These are phyloP conservation scores for Corapipo altera DNA, from an alignment of 2,113 vertebrate species.

Conservation along the genomic window DNA sequence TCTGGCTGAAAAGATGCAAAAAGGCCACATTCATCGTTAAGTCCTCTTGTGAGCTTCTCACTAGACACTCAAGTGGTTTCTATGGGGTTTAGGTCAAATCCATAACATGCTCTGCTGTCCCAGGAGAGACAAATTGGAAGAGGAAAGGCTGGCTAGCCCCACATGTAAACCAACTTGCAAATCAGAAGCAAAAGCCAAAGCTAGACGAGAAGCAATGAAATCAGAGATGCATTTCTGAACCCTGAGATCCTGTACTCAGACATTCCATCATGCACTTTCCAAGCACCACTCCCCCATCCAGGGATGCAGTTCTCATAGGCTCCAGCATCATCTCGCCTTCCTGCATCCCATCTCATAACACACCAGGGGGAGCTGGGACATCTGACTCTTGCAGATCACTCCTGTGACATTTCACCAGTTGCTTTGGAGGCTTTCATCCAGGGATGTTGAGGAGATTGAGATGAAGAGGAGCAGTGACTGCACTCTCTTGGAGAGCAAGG, in stretches of 20 bases:
- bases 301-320: background rate
- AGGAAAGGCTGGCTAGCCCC: background rate
- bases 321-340: background rate
- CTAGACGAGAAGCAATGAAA: fast-evolving
- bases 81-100: background rate
- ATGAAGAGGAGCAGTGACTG: background rate
- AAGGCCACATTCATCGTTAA: background rate
- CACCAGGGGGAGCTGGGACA: background rate
- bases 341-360: background rate
- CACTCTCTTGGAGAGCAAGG: background rate
- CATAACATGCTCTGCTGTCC: background rate
- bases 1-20: background rate
- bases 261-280: background rate
- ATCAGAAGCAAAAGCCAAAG: background rate
- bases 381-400: background rate
- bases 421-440: background rate
- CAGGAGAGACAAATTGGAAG: fast-evolving
- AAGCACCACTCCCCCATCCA: background rate
- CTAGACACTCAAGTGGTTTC: background rate
- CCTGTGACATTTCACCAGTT: background rate
- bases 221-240: background rate
- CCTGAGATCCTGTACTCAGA: background rate
- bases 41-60: background rate
- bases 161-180: background rate
- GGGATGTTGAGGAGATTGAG: background rate